Conservation (phyloP, 2,113 vertebrate species). For the Chaetura pelagica region DNA sequence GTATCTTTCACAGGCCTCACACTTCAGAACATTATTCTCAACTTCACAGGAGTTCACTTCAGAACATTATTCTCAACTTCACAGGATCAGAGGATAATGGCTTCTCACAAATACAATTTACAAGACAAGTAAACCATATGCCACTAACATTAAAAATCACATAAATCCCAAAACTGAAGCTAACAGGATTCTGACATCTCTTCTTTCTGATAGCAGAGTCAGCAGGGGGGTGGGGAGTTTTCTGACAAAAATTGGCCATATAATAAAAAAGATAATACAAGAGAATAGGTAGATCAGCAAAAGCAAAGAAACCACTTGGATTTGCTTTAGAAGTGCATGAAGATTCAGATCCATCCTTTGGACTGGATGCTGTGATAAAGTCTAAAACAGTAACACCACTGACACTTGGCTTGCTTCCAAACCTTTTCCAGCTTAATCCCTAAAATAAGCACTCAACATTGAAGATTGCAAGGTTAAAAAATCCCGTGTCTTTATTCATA, state of each 20-base stretch:
- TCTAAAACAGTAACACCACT: neutral
- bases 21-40: neutral
- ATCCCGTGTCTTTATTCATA: neutral
- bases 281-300: neutral
- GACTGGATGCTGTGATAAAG: neutral
- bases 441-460: constrained; percentile 32
- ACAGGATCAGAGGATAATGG: neutral
- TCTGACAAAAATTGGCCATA: neutral
- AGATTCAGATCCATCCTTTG: neutral
- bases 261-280: neutral
- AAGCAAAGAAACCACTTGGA: neutral
- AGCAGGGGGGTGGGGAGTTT: neutral
- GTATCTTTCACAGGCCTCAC: neutral
- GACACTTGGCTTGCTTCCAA: constrained; percentile 23
- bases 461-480: constrained; percentile 11
- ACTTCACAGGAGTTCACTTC: neutral
- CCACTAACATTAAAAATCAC: neutral
- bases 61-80: neutral
- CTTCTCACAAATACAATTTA: neutral
- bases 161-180: neutral
- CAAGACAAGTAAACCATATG: neutral
- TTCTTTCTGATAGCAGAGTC: neutral
- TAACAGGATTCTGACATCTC: neutral
- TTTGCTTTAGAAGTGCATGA: neutral
- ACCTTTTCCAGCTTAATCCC: constrained; percentile 11